Base-by-base conservation (phyloP, 2,888 invertebrate species). In the Xanthorhoe spadicearia region DNA sequence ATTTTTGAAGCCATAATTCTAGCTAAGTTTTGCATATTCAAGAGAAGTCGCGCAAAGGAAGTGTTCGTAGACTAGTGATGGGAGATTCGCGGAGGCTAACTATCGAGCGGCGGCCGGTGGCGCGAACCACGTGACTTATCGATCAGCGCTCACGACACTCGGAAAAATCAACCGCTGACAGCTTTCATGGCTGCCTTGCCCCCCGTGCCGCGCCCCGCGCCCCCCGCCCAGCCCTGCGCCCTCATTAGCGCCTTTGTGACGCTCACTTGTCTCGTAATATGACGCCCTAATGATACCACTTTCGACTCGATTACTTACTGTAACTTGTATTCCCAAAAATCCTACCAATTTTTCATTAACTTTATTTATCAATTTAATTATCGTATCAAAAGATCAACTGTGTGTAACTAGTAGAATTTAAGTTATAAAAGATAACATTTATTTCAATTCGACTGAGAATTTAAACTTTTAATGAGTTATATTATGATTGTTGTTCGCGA, bases 151-250 rank as follows among this genome's bases (percentile, higher is more conserved):
- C 91, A 89, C 91, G 90, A 90, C 92, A 92, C 92, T 90, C 89
- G 89, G 92, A 92, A 92, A 92, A 93, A 93, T 93, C 92, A 92
- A 91, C 92, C 92, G 91, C 91, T 92, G 92, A 92, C 92, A 92
- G 92, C 91, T 89, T 90, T 89, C 90, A 88, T 87, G 85, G 86
- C 83, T 76, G 77, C 75, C 75, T 66, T 71, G 55, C 85, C 86
- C 83, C 77, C 74, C 74, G 66, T 70, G 54, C 66, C 69, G 61
- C 61, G 60, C 69, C 65, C 72, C 76, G 64, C 57, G n/a, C 46
- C 61, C 74, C 67, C 75, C 71, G 74, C 83, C 84, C 46, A 48
- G 54, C 87, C 87, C 67, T 61, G 60, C 87, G 87, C 87, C 91
- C 90, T 92, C 93, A 92, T 92, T 92, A 92, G 88, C 90, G 90